Conservation (phyloP, 2,113 vertebrate genomes). For the Percopsis transmontana region DNA sequence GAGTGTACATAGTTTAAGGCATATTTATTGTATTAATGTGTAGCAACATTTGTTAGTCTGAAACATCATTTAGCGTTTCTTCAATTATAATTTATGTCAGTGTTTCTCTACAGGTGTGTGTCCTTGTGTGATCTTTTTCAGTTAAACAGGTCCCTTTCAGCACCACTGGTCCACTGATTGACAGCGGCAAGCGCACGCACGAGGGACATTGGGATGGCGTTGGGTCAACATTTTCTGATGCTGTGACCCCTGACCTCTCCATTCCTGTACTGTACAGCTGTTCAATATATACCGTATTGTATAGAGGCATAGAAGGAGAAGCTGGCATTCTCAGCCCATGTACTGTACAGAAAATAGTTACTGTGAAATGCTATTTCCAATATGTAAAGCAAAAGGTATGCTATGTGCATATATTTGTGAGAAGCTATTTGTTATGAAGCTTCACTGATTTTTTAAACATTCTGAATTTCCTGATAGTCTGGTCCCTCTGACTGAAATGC, state of each 20-base stretch:
- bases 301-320: not conserved
- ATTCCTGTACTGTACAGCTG: conserved; percentile 42
- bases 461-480: too few relatives aligned
- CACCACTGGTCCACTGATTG: conserved; percentile 34
- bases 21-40: too few relatives aligned
- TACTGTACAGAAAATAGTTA: too few relatives aligned
- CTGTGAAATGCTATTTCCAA: too few relatives aligned
- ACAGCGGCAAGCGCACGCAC: conserved; percentile 29
- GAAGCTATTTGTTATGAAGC: too few relatives aligned
- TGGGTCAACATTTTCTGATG: conserved; percentile 31
- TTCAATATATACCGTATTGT: conserved; percentile 29
- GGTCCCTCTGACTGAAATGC: too few relatives aligned
- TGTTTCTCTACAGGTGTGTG: not conserved
- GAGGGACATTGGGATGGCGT: conserved; percentile 33
- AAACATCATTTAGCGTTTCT: not conserved
- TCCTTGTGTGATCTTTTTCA: conserved; percentile 30
- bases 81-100: not conserved
- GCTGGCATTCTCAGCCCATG: too few relatives aligned
- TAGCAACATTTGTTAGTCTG: conserved; percentile 21
- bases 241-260: conserved; percentile 34
- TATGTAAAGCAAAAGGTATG: too few relatives aligned
- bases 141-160: not conserved
- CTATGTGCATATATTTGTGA: too few relatives aligned
- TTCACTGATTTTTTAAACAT: too few relatives aligned
- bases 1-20: too few relatives aligned